Base-by-base conservation (phyloP, 2,113 vertebrate species). In the Lamprotornis superbus region DNA sequence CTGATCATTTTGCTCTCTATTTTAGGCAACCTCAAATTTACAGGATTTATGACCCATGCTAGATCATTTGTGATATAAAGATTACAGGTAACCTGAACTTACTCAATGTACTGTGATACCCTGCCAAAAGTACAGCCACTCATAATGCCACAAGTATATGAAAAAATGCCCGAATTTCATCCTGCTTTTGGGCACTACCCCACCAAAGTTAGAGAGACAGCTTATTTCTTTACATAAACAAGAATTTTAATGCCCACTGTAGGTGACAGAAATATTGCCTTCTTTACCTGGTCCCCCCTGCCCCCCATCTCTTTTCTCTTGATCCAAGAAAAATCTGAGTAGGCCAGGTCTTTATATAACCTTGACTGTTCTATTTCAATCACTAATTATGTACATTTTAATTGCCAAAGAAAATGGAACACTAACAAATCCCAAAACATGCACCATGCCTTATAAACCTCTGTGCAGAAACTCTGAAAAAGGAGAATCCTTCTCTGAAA, bases 11-110 rank as follows among this genome's bases (percentile, higher is more conserved):
- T 83, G 19, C 18, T 93, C 22, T 70, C 53, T 73, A 5, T 61
- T 73, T 95, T 35, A 87, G 80, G 60, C 70, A 92, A 84, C n/a
- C 22, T 87, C 46, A 76, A 75, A 87, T 93, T 85, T 89, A 55
- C 42, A 79, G 79, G 93, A 83, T 74, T 91, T 78, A 89, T 67
- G 53, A 37, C 17, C 35, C 31, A 23, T 31, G 20, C 33, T 35
- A n/a, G 44, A 80, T 68, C 46, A 75, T 67, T 64, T 70, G 46
- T 84, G 47, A 53, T 77, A 40, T 33, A 80, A 86, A 94, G 56
- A 79, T 20, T 81, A 64, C 86, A 87, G 60, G 52, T 71, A 91
- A 61, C 30, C 25, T 42, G 75, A 79, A 56, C 44, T 71, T 59
- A 27, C 22, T 89, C 77, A 57, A 70, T 64, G 44, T 53, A 31